These are phyloP conservation scores for Nowickia ferox DNA, from an alignment of 2,888 invertebrate genomes.

Conservation along the genomic window DNA sequence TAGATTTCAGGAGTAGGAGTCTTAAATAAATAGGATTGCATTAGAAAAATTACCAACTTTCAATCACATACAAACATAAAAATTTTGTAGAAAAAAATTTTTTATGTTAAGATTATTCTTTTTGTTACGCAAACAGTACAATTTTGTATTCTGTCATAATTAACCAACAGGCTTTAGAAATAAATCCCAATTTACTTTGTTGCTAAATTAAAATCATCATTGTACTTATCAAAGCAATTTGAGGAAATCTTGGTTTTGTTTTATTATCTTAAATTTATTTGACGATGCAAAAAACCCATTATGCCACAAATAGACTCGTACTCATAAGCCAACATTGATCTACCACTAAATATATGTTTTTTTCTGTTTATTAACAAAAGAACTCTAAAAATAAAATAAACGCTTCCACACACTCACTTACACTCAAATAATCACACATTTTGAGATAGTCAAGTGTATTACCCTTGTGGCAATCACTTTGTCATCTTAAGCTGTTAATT, in stretches of 20 bases:
- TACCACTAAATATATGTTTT: constrained; percentile 61
- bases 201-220: background rate
- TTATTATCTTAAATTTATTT: constrained; percentile 55
- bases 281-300: constrained; percentile 34
- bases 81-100: background rate
- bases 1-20: no score
- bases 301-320: constrained; percentile 44
- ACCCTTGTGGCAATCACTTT: constrained; percentile 71
- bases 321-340: constrained; percentile 51
- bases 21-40: no score
- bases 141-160: background rate
- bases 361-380: constrained; percentile 46
- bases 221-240: constrained; percentile 41
- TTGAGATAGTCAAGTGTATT: constrained; percentile 53
- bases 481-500: constrained; percentile 72
- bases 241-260: constrained; percentile 43
- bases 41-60: no score
- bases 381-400: constrained; percentile 33
- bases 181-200: constrained; percentile 1
- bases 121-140: no score
- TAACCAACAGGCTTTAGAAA: background rate
- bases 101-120: background rate
- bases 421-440: constrained; percentile 10
- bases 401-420: background rate
- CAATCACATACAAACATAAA: no score